A percentile compares a stretch with the other conserved stretches of the same genome.
These are phyloP conservation scores for Alexandromys fortis DNA, from an alignment of 2,113 vertebrate genomes.

Conservation along the genomic window DNA sequence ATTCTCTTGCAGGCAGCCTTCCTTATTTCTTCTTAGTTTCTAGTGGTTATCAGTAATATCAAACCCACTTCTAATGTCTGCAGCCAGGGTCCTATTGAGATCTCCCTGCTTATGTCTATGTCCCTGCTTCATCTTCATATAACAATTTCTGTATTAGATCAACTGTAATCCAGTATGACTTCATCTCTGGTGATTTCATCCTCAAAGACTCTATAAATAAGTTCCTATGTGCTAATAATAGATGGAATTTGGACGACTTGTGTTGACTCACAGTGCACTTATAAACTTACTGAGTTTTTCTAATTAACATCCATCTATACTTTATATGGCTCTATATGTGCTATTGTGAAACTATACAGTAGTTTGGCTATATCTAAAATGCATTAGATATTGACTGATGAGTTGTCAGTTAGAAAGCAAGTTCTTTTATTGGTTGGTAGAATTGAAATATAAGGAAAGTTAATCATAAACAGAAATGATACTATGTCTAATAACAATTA, in stretches of 20 bases:
- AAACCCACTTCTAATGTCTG: neutral
- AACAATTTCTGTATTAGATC: slow-evolving; percentile 3
- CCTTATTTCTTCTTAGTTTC: neutral
- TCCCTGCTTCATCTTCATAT: neutral
- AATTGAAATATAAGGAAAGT: slow-evolving; percentile 2
- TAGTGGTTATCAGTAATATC: neutral
- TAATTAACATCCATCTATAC: neutral
- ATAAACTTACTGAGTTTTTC: neutral
- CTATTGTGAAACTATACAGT: neutral
- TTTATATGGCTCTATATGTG: neutral
- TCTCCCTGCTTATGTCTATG: neutral
- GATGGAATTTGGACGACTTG: neutral
- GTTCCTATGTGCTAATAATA: neutral
- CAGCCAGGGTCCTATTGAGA: rapidly evolving
- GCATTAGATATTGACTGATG: neutral
- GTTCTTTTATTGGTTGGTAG: neutral
- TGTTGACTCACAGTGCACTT: neutral
- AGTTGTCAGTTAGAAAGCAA: neutral
- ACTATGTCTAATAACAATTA: neutral
- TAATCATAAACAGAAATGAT: neutral
- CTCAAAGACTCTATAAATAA: neutral
- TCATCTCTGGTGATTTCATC: slow-evolving; percentile 10
- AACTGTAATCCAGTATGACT: slow-evolving; percentile 3
- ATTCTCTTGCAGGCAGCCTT: neutral
- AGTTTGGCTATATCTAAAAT: slow-evolving; percentile 30